Evolutionary conservation across 1,140 invertebrate genomes (phyloP).

Genomic region (Oscheius sp.): DNA sequence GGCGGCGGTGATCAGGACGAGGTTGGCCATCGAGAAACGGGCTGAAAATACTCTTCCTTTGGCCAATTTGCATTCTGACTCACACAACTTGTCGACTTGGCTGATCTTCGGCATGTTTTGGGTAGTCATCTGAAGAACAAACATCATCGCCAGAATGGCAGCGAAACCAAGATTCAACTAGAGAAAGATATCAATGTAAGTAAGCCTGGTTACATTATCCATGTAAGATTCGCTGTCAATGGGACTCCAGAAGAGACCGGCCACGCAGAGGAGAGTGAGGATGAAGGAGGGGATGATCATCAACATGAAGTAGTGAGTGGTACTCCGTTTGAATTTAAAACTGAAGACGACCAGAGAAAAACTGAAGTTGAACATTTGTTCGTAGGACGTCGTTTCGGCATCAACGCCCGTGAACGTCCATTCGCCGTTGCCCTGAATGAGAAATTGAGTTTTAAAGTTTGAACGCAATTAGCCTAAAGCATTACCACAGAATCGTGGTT

Average conservation of each 20-base stretch:
- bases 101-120: neutral
- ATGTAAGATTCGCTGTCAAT: neutral
- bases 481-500: neutral
- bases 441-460: no score
- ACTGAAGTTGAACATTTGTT: neutral
- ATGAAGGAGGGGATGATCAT: neutral
- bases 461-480: no score
- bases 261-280: neutral
- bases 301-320: neutral
- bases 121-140: neutral
- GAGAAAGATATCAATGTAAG: neutral
- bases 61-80: neutral
- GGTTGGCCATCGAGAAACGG: neutral
- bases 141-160: slow-evolving; percentile 2
- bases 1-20: neutral
- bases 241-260: neutral
- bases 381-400: neutral
- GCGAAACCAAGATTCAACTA: neutral
- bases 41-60: neutral
- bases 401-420: neutral
- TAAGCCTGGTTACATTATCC: neutral
- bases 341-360: neutral
- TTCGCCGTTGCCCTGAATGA: neutral
- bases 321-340: neutral
- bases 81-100: neutral